A percentile compares a stretch with the other conserved stretches of the same genome.
phyloP scores from a whole-genome alignment of 2,797 vertebrate species.

The Borostomias antarcticus region DNA sequence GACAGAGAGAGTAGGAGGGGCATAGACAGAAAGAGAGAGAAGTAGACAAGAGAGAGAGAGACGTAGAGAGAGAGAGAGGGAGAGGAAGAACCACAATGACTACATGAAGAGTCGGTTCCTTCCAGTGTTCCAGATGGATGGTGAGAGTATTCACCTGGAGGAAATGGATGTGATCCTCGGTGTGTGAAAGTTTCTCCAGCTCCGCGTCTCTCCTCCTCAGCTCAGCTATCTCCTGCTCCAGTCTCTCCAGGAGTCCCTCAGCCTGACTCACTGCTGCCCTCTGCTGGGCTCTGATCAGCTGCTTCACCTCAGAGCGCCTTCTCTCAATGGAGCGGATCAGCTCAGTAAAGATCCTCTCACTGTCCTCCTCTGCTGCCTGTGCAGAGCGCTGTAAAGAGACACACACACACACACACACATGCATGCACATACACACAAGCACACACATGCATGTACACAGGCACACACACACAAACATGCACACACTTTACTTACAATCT shows the following conservation, averaged over 20 bases:
- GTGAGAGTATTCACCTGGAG: slow-evolving; percentile 42
- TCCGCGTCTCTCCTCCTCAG: slow-evolving; percentile 36
- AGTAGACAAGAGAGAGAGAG: not conserved
- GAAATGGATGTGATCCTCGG: slow-evolving; percentile 50
- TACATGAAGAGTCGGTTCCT: not conserved
- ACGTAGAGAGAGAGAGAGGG: not conserved
- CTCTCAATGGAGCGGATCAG: slow-evolving; percentile 30
- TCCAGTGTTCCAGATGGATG: not conserved
- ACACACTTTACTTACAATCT: not conserved
- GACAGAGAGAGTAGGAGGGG: not conserved
- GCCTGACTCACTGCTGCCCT: slow-evolving; percentile 49
- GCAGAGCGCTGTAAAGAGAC: slow-evolving; percentile 28
- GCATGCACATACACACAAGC: not conserved
- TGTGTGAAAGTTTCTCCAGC: slow-evolving; percentile 38
- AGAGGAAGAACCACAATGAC: not conserved
- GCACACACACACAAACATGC: not conserved
- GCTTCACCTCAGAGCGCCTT: slow-evolving; percentile 49
- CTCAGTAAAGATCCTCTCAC: slow-evolving; percentile 37
- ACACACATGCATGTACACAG: not conserved
- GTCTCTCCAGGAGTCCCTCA: not conserved
- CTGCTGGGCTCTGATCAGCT: slow-evolving; percentile 46
- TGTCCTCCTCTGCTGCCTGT: slow-evolving; percentile 43
- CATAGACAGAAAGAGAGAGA: not conserved
- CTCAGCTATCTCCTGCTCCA: slow-evolving; percentile 32
- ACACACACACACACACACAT: not conserved